Evolutionary conservation across 2,113 vertebrate species (phyloP), one percentile per base, ranked within the genome.

Genomic region (Dasypus novemcinctus): DNA sequence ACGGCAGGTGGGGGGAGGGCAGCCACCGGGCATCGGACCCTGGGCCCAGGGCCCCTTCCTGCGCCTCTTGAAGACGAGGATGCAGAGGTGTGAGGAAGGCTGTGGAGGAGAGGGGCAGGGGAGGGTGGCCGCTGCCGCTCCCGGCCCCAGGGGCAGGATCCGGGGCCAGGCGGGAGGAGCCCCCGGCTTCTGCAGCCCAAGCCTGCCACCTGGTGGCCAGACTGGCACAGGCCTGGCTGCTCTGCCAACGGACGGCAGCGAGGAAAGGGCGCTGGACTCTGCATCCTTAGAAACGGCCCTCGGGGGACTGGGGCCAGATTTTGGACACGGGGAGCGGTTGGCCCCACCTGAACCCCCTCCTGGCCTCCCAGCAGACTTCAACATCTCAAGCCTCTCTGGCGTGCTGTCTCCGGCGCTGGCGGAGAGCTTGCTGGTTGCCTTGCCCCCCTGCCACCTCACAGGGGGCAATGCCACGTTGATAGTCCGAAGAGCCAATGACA

Each of bases 361-460:
- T 63, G 89, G 20, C 72, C 66, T 87, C 27, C 4, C 61, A 71
- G 71, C 87, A 80, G 94, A 97, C n/a, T 98, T 98, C 95, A 97
- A 97, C 95, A 97, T 97, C 95, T 97, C 97, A 25, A 95, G 95
- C 36, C 43, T 98, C 41, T 95, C 97, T 5, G 93, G 95, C 21
- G 49, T 98, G 64, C 91, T 98, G 88, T 96, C 93, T 38, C 96
- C 92, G 0, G 95, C 82, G 1, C 86, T 98, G 4, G 84, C 97
- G 0, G 95, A 97, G 94, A 98, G 93, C 54, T 87, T 98, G 54
- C 87, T 98, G 1, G 92, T 97, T 20, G 93, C 97, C 38, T 72
- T 97, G 90, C 97, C 97, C 3, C 97, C 96, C 4, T 98, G 97
- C 79, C 97, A 97, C 90, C 97, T 98, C 85, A 97, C 97, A 2